phyloP scores from a whole-genome alignment of 2,888 invertebrate genomes.

The Nomada fabriciana region DNA sequence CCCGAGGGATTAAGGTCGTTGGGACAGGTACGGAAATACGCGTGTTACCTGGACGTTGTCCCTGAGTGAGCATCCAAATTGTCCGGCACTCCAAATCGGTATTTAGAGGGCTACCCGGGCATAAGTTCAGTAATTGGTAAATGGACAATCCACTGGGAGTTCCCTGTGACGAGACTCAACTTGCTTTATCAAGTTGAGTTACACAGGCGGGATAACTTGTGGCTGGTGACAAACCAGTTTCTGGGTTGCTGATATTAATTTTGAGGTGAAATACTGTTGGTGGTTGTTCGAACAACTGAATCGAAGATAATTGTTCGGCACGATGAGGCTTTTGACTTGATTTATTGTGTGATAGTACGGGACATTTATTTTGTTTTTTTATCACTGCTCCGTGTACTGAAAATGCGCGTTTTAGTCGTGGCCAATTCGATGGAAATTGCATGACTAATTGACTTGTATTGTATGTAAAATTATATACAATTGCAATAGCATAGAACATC shows the following conservation, averaged over 20 bases:
- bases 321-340: too few relatives aligned
- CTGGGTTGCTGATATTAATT: neutral
- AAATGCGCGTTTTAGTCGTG: too few relatives aligned
- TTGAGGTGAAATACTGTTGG: too few relatives aligned
- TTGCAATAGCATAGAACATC: too few relatives aligned
- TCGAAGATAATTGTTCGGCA: too few relatives aligned
- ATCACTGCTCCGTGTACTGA: too few relatives aligned
- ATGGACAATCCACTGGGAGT: slow-evolving; percentile 20
- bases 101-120: neutral
- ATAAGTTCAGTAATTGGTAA: slow-evolving; percentile 16
- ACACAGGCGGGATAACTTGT: neutral
- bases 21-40: slow-evolving; percentile 21
- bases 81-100: slow-evolving; percentile 18
- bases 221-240: slow-evolving; percentile 2
- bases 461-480: too few relatives aligned
- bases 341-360: too few relatives aligned
- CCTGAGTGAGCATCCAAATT: slow-evolving; percentile 19
- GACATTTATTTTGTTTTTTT: too few relatives aligned
- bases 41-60: slow-evolving; percentile 31
- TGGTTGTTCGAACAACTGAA: too few relatives aligned
- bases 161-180: slow-evolving; percentile 3
- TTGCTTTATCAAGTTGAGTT: slow-evolving; percentile 1
- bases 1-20: slow-evolving; percentile 55
- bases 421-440: too few relatives aligned
- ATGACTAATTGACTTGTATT: too few relatives aligned